Conservation (phyloP, 2,888 invertebrate species). For the Branchellion lobata region DNA sequence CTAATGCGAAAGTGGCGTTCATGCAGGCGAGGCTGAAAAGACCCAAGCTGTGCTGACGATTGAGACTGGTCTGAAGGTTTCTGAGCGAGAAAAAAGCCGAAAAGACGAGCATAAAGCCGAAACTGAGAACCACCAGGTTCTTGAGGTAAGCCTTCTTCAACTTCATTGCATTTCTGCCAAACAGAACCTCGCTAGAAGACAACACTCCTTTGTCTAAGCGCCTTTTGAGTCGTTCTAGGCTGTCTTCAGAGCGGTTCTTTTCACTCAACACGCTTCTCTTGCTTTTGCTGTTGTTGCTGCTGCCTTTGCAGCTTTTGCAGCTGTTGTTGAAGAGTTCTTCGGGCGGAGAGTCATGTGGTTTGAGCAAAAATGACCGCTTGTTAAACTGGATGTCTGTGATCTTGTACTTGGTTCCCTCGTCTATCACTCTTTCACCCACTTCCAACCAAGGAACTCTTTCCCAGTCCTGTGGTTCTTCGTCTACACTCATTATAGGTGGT, state of each 20-base stretch:
- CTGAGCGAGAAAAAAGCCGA: slow-evolving; percentile 56
- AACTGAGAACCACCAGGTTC: slow-evolving; percentile 56
- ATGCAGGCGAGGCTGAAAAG: slow-evolving; percentile 55
- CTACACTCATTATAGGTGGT: background rate
- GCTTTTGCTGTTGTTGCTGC: background rate
- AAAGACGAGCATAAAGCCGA: slow-evolving; percentile 55
- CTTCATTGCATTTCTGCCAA: slow-evolving; percentile 26
- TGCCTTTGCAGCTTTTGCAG: background rate
- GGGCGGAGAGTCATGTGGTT: background rate
- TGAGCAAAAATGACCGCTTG: slow-evolving; percentile 2
- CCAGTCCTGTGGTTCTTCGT: background rate
- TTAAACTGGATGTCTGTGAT: slow-evolving; percentile 8
- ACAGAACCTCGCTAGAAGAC: slow-evolving; percentile 7
- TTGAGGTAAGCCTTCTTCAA: slow-evolving; percentile 53
- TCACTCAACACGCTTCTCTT: background rate
- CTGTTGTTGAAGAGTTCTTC: background rate
- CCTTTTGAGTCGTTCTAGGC: background rate
- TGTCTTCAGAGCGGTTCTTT: background rate
- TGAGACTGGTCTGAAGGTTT: slow-evolving; percentile 59
- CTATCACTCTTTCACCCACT: background rate
- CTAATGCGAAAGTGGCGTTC: slow-evolving; percentile 55
- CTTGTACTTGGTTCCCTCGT: background rate
- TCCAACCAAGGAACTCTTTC: background rate
- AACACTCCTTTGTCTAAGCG: slow-evolving; percentile 1
- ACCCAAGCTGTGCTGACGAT: slow-evolving; percentile 57